These are phyloP conservation scores for Leucophenga maculata DNA, from an alignment of 2,888 invertebrate species.

Conservation along the genomic window DNA sequence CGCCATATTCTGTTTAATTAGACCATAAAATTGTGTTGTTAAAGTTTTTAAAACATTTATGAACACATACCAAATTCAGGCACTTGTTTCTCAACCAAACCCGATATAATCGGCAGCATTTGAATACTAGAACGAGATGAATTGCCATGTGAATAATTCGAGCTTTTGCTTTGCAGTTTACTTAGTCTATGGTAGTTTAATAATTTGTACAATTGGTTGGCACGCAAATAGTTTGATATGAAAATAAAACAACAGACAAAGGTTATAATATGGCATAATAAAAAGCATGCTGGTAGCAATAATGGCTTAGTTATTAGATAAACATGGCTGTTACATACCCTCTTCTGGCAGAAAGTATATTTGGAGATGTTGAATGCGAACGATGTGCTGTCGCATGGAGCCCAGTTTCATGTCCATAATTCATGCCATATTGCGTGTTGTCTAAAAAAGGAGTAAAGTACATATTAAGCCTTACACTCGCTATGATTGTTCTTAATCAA, in stretches of 20 bases:
- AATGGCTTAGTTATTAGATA: not conserved
- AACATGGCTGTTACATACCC: slow-evolving; percentile 58
- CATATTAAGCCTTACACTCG: not conserved
- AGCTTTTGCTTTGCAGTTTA: slow-evolving; percentile 64
- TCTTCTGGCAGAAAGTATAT: slow-evolving; percentile 65
- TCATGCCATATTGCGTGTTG: slow-evolving; percentile 61
- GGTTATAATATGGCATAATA: not conserved
- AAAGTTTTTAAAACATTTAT: not conserved
- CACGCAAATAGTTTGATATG: slow-evolving; percentile 3
- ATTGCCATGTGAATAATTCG: slow-evolving; percentile 70
- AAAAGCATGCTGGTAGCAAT: not conserved
- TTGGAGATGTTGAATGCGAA: slow-evolving; percentile 68
- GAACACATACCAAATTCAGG: slow-evolving; percentile 68
- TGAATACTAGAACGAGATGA: slow-evolving; percentile 72
- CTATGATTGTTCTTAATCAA: not conserved
- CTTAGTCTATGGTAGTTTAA: slow-evolving; percentile 39
- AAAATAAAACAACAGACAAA: not conserved
- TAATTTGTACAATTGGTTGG: not conserved
- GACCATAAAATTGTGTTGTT: no score
- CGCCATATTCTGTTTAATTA: slow-evolving; percentile 78
- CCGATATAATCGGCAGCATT: slow-evolving; percentile 72
- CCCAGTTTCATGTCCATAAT: slow-evolving; percentile 59
- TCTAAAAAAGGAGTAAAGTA: slow-evolving; percentile 42
- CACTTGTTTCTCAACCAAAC: slow-evolving; percentile 71
- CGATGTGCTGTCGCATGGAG: slow-evolving; percentile 58